phyloP scores from a whole-genome alignment of 2,888 invertebrate genomes.

The Hirtodrosophila confusa region DNA sequence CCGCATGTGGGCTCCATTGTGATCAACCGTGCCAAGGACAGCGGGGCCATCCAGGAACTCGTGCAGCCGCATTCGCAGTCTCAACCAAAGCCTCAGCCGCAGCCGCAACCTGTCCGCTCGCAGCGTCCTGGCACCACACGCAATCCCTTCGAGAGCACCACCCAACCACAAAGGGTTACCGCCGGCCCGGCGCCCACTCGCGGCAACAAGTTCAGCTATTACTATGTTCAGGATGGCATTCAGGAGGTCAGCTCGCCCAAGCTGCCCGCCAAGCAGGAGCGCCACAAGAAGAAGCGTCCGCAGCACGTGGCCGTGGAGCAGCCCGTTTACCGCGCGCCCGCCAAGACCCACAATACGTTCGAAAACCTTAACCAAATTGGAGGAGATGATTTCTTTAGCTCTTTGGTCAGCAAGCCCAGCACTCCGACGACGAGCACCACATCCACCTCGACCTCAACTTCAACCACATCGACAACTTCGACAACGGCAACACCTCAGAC shows the following conservation, averaged over 20 bases:
- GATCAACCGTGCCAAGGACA: slow-evolving; percentile 85
- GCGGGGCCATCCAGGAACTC: slow-evolving; percentile 15
- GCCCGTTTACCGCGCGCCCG: slow-evolving; percentile 65
- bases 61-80: slow-evolving; percentile 23
- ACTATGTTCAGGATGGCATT: slow-evolving; percentile 79
- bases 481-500: slow-evolving; percentile 72
- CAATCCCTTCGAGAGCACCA: slow-evolving; percentile 64
- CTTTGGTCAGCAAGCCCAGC: slow-evolving; percentile 53
- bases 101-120: slow-evolving; percentile 49
- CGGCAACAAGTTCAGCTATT: slow-evolving; percentile 81
- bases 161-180: slow-evolving; percentile 39
- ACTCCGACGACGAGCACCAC: slow-evolving; percentile 79
- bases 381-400: slow-evolving; percentile 82
- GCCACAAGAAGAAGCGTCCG: slow-evolving; percentile 81
- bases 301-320: slow-evolving; percentile 73
- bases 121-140: slow-evolving; percentile 62
- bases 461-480: slow-evolving; percentile 85
- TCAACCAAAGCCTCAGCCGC: slow-evolving; percentile 15
- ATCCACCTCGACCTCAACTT: slow-evolving; percentile 84
- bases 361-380: slow-evolving; percentile 82
- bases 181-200: slow-evolving; percentile 56
- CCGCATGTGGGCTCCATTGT: slow-evolving; percentile 95
- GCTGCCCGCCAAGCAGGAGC: slow-evolving; percentile 77
- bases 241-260: slow-evolving; percentile 82
- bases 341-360: slow-evolving; percentile 74